Evolutionary conservation across 1,140 invertebrate species (phyloP), one percentile per base, ranked within the genome.

Genomic region (Batillaria attramentaria): DNA sequence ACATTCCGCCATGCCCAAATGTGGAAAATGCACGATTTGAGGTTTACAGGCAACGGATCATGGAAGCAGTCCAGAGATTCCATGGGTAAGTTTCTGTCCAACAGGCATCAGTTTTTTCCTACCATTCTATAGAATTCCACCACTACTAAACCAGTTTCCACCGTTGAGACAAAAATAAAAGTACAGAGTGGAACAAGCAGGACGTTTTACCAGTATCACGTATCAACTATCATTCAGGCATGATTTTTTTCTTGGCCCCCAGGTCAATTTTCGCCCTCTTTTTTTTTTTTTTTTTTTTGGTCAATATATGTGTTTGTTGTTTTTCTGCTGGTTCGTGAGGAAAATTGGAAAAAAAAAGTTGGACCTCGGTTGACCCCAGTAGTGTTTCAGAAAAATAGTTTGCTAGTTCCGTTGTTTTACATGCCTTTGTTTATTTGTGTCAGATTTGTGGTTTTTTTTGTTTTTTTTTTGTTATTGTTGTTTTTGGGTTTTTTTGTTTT

Each of bases 21-120:
- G 95, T 97, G 37, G 96, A 97, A 85, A 93, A 95, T 20, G 97
- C 97, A 83, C 96, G 96, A 87, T 98, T 96, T 90, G 96, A 97
- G 84, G 94, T 93, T 5, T 96, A 97, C 94, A 96, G 96, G 87
- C 94, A 94, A 70, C 95, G 94, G 84, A 93, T 98, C 28, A 90
- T 98, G 37, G 95, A 97, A 85, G 93, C 95, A 41, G 90, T 98
- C 0, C 96, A 98, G 83, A 94, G 94, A 2, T 93, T 93, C 84
- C 86, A 86, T 78, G 90, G 91, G 91, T 92, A 87, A 84, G 60
- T 79, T 13, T n/a, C n/a, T n/a, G n/a, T 13, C 16, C n/a, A 54
- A 16, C 50, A 16, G n/a, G 50, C n/a, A 16, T 13, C 13, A n/a
- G 50, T 54, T 54, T 54, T 54, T 54, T 54, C n/a, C n/a, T 16